Evolutionary conservation across 2,113 vertebrate species (phyloP), one percentile per base, ranked within the genome.

Genomic region (Percopsis transmontana): DNA sequence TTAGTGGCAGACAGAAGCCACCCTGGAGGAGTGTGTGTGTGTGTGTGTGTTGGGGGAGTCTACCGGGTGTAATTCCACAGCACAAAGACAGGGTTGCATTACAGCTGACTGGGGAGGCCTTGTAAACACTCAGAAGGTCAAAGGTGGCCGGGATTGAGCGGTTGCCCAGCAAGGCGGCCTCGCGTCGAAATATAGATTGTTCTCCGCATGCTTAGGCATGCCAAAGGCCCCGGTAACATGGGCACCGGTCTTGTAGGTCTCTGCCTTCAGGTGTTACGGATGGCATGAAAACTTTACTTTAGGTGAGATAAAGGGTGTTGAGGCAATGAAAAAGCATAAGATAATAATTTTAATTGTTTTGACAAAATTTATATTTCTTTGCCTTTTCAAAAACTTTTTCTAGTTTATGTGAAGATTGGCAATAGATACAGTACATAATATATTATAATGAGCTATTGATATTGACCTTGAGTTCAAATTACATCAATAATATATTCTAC

Each of bases 61-160:
- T 57, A 64, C 79, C 85, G 87, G 80, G 87, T 88, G 74, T 51
- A 68, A 74, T 74, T 74, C 53, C 60, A 77, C 54, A 41, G 21
- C 44, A 87, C 77, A 85, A 82, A 80, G 54, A 57, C 12, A 56
- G 62, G 63, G 27, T 66, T 65, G 58, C 58, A 2, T 48, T 47
- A 19, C 3, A 64, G 51, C 2, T 19, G 40, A 24, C 53, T 20
- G 62, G 76, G 75, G 68, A 63, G 67, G 58, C 44, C 65, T 50
- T 59, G 64, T 84, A 88, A 85, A 74, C 67, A 27, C 44, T 55
- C 58, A 51, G 39, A 62, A 82, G 87, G 88, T 92, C 76, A 89
- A 82, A 88, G 82, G 85, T 86, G 80, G 63, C 83, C 84, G 81
- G 89, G 87, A 91, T 79, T 70, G 85, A 91, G 80, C 42, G 61